Evolutionary conservation across 2,888 invertebrate genomes (phyloP).

Genomic region (Anarsia innoxiella): DNA sequence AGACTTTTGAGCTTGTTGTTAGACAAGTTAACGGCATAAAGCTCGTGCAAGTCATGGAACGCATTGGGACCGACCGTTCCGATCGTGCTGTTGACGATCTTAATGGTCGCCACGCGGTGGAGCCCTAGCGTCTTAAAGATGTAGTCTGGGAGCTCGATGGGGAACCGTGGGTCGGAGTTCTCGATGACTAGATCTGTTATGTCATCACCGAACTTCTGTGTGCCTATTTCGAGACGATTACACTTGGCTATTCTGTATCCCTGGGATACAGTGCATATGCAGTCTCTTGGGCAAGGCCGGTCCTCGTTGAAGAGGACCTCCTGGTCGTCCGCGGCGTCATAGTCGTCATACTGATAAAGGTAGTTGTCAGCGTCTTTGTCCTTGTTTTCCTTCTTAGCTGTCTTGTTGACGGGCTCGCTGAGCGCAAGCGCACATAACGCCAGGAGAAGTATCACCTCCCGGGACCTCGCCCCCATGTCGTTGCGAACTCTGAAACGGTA

Average conservation of each 20-base stretch:
- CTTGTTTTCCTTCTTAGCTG: conserved; percentile 41
- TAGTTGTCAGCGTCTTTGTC: conserved; percentile 47
- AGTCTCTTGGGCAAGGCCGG: conserved; percentile 77
- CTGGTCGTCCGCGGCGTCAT: conserved; percentile 63
- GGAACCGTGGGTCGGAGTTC: conserved; percentile 74
- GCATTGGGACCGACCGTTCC: conserved; percentile 79
- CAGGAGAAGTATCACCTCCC: conserved; percentile 68
- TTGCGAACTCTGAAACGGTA: conserved; percentile 64
- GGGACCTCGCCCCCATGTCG: conserved; percentile 68
- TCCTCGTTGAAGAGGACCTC: conserved; percentile 64
- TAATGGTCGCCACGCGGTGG: conserved; percentile 78
- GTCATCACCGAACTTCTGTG: conserved; percentile 79
- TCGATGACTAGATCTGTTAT: conserved; percentile 80
- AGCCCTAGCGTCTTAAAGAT: conserved; percentile 79
- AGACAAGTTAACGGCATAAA: conserved; percentile 81
- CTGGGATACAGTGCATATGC: conserved; percentile 76
- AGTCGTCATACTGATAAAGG: conserved; percentile 58
- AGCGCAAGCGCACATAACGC: conserved; percentile 59
- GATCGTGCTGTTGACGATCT: conserved; percentile 81
- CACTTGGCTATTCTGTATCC: conserved; percentile 79
- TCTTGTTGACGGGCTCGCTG: conserved; percentile 53
- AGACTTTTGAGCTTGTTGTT: conserved; percentile 79
- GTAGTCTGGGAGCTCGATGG: conserved; percentile 75
- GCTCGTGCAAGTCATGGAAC: conserved; percentile 79
- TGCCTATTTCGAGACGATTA: conserved; percentile 79